These are phyloP conservation scores for Gymnoscopelus braueri DNA, from an alignment of 2,797 vertebrate genomes.

Conservation along the genomic window DNA sequence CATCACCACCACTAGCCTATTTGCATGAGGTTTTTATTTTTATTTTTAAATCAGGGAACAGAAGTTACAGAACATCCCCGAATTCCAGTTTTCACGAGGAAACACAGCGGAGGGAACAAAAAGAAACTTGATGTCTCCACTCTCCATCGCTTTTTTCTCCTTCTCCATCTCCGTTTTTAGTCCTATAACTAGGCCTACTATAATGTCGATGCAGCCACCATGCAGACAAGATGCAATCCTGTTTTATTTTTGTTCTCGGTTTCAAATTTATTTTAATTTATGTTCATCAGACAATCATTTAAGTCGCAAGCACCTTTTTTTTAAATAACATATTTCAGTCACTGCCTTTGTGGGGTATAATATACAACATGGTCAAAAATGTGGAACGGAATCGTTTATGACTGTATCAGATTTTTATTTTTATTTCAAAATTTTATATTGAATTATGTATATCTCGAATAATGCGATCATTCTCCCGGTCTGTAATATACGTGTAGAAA, in stretches of 20 bases:
- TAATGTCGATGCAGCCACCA: slow-evolving; percentile 64
- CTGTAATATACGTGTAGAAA: slow-evolving; percentile 99
- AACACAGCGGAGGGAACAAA: slow-evolving; percentile 92
- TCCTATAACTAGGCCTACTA: slow-evolving; percentile 65
- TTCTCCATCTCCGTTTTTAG: slow-evolving; percentile 78
- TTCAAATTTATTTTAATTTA: slow-evolving; percentile 71
- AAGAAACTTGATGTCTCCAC: slow-evolving; percentile 83
- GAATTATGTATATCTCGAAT: slow-evolving; percentile 99
- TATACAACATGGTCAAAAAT: slow-evolving; percentile 87
- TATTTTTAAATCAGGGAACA: slow-evolving; percentile 88
- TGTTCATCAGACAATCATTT: slow-evolving; percentile 99
- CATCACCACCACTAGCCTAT: slow-evolving; percentile 71
- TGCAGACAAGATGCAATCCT: slow-evolving; percentile 93
- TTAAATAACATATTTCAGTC: slow-evolving; percentile 90
- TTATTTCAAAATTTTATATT: slow-evolving; percentile 99
- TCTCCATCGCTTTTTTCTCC: slow-evolving; percentile 83
- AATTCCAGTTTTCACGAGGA: slow-evolving; percentile 85
- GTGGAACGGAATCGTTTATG: slow-evolving; percentile 98
- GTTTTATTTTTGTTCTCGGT: slow-evolving; percentile 63
- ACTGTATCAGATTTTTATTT: slow-evolving; percentile 99
- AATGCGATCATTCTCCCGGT: slow-evolving; percentile 97
- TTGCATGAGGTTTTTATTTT: slow-evolving; percentile 90
- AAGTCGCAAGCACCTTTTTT: slow-evolving; percentile 99
- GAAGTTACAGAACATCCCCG: slow-evolving; percentile 66
- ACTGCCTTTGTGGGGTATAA: slow-evolving; percentile 97